Evolutionary conservation across 2,888 invertebrate genomes (phyloP), one percentile per base, ranked within the genome.

Genomic region (Saturnia pavonia): DNA sequence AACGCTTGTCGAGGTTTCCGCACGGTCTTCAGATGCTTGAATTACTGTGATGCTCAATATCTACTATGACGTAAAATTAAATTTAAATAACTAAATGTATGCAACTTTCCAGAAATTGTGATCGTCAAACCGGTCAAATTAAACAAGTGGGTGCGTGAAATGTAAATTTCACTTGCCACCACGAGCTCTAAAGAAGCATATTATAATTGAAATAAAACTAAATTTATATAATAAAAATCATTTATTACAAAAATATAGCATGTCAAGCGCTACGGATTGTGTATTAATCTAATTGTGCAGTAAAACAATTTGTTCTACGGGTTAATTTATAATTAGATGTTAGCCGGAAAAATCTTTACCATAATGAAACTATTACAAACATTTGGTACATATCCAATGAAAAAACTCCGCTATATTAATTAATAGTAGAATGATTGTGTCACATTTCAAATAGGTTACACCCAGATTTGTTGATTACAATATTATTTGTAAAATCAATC

Each of bases 181-280:
- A 34, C 34, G 34, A 34, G 12, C 14, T 48, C 14, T 16, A 16
- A 16, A 48, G 14, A 4, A 48, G 4, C 7, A 48, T 19, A 19
- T 22, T 11, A 54, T 22, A 22, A 54, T 22, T 60, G 19, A 60
- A 60, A 27, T 60, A 25, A 60, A 60, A 60, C 14, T 14, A 60
- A 3, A 25, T 60, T 25, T 60, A 25, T 68, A 4, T 65, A n/a
- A 66, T 42, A 73, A 68, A 54, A 73, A 71, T 71, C 42, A 80
- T 89, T 88, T 86, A 87, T 85, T 89, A 85, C 77, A 89, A 89
- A 90, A 88, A 89, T 88, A 89, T 86, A 86, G 85, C 84, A 86
- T 60, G 57, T 60, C 57, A 27, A 60, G 25, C 27, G 57, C 25
- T 27, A 60, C 57, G 12, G 25, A 60, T 60, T 60, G 25, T 27